phyloP scores from a whole-genome alignment of 2,113 vertebrate species.

The Cinclus cinclus region DNA sequence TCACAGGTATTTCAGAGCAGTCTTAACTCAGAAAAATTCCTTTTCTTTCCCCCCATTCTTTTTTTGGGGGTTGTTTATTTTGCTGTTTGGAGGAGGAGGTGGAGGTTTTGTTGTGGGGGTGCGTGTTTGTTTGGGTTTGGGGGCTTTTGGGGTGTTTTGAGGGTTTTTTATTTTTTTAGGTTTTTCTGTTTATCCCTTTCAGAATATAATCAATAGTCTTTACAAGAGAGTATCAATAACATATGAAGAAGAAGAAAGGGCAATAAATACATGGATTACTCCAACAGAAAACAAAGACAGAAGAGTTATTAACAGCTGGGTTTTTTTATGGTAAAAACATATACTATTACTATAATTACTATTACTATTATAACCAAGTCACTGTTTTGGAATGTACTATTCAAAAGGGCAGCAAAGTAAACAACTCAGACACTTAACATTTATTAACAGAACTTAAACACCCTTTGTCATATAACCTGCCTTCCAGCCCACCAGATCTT shows the following conservation, averaged over 20 bases:
- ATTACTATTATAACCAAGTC: neutral
- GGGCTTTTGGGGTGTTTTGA: rapidly evolving
- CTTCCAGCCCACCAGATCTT: neutral
- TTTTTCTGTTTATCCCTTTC: neutral
- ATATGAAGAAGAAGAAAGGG: neutral
- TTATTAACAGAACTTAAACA: neutral
- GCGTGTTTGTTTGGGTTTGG: neutral
- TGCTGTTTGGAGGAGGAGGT: neutral
- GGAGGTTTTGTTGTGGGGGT: neutral
- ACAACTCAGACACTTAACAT: neutral
- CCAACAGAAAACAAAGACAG: neutral
- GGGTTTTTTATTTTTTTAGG: neutral
- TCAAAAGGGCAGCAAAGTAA: neutral
- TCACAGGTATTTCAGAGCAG: neutral
- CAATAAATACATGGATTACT: neutral
- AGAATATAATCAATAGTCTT: neutral
- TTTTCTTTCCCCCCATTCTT: rapidly evolving
- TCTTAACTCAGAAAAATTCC: neutral
- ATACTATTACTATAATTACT: neutral
- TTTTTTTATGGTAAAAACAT: neutral
- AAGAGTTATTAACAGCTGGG: neutral
- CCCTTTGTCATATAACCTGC: neutral
- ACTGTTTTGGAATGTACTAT: neutral
- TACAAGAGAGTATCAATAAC: neutral
- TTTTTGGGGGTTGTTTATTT: neutral